Evolutionary conservation across 1,140 invertebrate genomes (phyloP), one percentile per base, ranked within the genome.

Genomic region (Meloidogyne floridensis): DNA sequence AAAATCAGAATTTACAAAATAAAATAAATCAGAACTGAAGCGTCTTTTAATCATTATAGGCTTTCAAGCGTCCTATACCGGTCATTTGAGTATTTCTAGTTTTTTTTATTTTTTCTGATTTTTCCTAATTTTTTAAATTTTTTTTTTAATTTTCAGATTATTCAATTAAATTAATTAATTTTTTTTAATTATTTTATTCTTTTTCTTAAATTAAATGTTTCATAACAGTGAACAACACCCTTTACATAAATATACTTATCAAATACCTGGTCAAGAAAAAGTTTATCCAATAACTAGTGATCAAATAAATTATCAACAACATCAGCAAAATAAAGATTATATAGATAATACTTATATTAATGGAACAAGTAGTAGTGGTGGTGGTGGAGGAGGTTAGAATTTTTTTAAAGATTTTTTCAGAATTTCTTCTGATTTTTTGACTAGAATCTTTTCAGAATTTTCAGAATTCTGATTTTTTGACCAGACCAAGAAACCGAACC

Each of bases 231-330:
- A 79, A 47, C 77, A 71, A 47, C 43, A 79, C 18, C 77, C 77
- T 71, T n/a, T 79, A 51, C 65, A 79, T 47, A 72, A 79, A 79
- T 79, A 79, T 18, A 20, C 77, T 11, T 79, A 79, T 53, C 77
- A 79, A 47, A 65, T 79, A 20, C 77, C 77, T 18, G 77, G 65
- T 8, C 77, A 79, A 51, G 77, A 79, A 71, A 69, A 72, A n/a
- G 10, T 8, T 69, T 79, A 79, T 72, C 65, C 56, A 72, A 51
- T 51, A 20, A 69, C 65, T 9, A 11, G 54, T 15, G 43, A 42
- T 54, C 43, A 79, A 74, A 7, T n/a, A 47, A 11, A 74, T 18
- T 6, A 11, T 72, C 71, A 72, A 42, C 9, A 72, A 47, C 71
- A 72, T 0, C 9, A 72, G 11, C 32, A 32, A 32, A 32, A 32